Base-by-base conservation (phyloP, 2,113 vertebrate genomes). In the Cisticola juncidis region DNA sequence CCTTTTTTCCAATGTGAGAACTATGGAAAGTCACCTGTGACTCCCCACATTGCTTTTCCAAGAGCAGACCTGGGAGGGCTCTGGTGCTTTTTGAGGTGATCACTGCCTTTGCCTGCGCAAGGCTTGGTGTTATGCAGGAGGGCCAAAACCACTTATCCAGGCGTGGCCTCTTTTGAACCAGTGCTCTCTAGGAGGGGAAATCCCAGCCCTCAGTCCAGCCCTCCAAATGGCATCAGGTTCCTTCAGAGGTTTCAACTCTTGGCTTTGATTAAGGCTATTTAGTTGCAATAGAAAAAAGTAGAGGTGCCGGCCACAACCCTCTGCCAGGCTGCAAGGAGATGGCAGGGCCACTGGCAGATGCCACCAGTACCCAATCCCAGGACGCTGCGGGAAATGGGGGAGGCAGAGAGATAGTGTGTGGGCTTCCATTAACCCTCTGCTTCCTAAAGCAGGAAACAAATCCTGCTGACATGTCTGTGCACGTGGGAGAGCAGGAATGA, bases 251-350 rank as follows among this genome's bases (percentile, higher is more conserved):
- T 96, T 90, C 38, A 88, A 88, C 90, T 85, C 94, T 92, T 94
- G 53, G 88, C 80, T 95, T 94, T 69, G 95, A 96, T 97, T 97
- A 97, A 97, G 97, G 97, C 97, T 97, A 95, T 92, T 96, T 65
- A 96, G 93, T 97, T 96, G 81, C 94, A 92, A 95, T 95, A 96
- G 88, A 95, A 88, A 95, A 95, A 90, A 62, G 42, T 77, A 85
- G 48, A 91, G 70, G 54, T 61, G 61, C 22, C 86, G 82, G 78
- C 35, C 38, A 50, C 35, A 70, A 26, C 47, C 69, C 65, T 73
- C 77, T 70, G 72, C 81, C 60, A 54, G 35, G 44, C 44, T 91
- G 83, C 21, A 4, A 68, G 86, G 80, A 81, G 51, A 40, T 58
- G 51, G 79, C 82, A 93, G 28, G 93, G 90, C 6, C 74, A 69